These are phyloP conservation scores for Vireo altiloquus DNA, from an alignment of 2,113 vertebrate species.

Conservation along the genomic window DNA sequence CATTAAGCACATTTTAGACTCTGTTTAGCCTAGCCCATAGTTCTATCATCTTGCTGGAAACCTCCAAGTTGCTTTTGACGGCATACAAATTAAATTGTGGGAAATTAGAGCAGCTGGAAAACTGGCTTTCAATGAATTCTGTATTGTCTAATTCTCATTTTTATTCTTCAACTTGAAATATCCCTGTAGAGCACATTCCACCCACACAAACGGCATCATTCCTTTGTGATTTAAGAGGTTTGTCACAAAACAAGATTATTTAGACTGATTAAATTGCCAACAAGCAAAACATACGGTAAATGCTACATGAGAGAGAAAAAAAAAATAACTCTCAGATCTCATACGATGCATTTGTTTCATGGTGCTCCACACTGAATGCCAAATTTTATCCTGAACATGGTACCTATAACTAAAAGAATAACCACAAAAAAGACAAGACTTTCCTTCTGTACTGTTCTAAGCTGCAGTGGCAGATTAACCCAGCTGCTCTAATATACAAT, in stretches of 20 bases:
- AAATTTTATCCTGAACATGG: not conserved
- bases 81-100: slow-evolving; percentile 47
- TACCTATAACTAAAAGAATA: not conserved
- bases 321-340: slow-evolving; percentile 16
- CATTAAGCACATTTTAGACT: slow-evolving; percentile 13
- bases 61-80: not conserved
- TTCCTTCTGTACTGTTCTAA: not conserved
- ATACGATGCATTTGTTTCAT: not conserved
- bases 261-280: slow-evolving; percentile 63
- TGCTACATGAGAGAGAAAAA: slow-evolving; percentile 36
- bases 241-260: slow-evolving; percentile 66
- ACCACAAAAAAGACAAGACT: not conserved
- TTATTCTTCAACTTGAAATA: slow-evolving; percentile 59
- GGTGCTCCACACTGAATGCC: not conserved
- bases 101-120: slow-evolving; percentile 52
- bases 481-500: not conserved
- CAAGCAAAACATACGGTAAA: slow-evolving; percentile 53
- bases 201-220: slow-evolving; percentile 52
- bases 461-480: not conserved
- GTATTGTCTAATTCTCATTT: slow-evolving; percentile 44
- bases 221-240: slow-evolving; percentile 62
- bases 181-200: slow-evolving; percentile 39
- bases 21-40: not conserved
- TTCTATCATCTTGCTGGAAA: slow-evolving; percentile 42
- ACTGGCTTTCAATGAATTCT: slow-evolving; percentile 25